A percentile compares a stretch with the other conserved stretches of the same genome.
Conservation (phyloP, 2,113 vertebrate species). For the Crotalus tigris region DNA sequence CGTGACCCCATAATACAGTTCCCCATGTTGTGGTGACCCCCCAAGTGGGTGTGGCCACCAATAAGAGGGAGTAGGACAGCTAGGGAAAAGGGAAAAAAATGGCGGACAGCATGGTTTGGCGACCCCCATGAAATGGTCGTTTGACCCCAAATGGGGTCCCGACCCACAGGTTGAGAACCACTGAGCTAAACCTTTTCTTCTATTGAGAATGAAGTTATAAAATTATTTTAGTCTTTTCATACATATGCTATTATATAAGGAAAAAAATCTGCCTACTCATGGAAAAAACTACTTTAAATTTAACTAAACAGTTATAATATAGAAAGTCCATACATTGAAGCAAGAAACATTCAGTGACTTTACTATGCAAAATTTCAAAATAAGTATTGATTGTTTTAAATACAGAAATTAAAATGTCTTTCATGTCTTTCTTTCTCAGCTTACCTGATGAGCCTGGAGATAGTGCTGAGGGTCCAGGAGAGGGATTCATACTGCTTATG, state of each 20-base stretch:
- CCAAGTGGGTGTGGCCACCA: too few species aligned
- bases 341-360: neutral
- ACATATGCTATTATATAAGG: neutral
- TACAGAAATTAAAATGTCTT: slow-evolving; percentile 14
- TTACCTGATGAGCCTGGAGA: slow-evolving; percentile 97
- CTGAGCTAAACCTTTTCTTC: neutral
- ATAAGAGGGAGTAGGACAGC: too few species aligned
- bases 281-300: neutral
- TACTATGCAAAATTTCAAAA: neutral
- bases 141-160: too few species aligned
- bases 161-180: too few species aligned
- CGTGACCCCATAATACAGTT: too few species aligned
- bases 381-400: neutral
- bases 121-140: too few species aligned
- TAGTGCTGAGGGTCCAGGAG: slow-evolving; percentile 89
- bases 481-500: slow-evolving; percentile 86
- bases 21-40: too few species aligned
- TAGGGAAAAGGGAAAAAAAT: too few species aligned
- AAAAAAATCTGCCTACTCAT: neutral
- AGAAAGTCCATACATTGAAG: neutral
- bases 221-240: neutral
- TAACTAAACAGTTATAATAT: neutral
- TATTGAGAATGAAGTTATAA: neutral
- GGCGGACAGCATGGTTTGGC: too few species aligned
- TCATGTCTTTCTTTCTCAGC: slow-evolving; percentile 10